These are phyloP conservation scores for Orchesella cincta DNA, from an alignment of 1,140 invertebrate species.

Conservation along the genomic window DNA sequence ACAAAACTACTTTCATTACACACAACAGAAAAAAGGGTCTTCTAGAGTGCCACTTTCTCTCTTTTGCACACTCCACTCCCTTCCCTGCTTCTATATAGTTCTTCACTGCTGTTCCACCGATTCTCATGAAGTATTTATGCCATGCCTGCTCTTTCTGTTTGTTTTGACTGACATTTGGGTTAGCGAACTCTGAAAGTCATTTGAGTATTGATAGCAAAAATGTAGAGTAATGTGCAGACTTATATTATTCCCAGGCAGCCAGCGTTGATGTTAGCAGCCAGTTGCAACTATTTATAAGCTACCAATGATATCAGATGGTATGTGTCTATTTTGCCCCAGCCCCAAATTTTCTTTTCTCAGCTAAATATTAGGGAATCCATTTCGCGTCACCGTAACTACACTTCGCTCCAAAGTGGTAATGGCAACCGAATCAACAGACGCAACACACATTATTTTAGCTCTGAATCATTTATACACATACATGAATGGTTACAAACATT, in stretches of 20 bases:
- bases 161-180: conserved; percentile 1
- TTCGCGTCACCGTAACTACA: too few relatives aligned
- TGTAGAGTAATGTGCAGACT: too few relatives aligned
- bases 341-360: neutral
- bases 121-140: neutral
- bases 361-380: neutral
- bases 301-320: neutral
- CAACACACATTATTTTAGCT: too few relatives aligned
- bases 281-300: neutral
- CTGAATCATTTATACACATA: too few relatives aligned
- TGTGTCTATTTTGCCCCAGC: neutral
- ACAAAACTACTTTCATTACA: neutral
- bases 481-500: too few relatives aligned
- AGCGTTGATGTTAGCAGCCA: neutral
- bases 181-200: neutral
- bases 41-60: too few relatives aligned
- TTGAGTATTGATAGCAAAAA: neutral
- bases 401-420: too few relatives aligned
- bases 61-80: neutral
- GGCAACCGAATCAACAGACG: too few relatives aligned
- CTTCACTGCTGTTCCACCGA: neutral
- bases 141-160: neutral
- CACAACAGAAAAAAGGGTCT: too few relatives aligned
- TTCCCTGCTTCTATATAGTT: neutral
- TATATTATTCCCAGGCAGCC: too few relatives aligned